Evolutionary conservation across 1,140 invertebrate species (phyloP).

Genomic region (Cotesia typhae): DNA sequence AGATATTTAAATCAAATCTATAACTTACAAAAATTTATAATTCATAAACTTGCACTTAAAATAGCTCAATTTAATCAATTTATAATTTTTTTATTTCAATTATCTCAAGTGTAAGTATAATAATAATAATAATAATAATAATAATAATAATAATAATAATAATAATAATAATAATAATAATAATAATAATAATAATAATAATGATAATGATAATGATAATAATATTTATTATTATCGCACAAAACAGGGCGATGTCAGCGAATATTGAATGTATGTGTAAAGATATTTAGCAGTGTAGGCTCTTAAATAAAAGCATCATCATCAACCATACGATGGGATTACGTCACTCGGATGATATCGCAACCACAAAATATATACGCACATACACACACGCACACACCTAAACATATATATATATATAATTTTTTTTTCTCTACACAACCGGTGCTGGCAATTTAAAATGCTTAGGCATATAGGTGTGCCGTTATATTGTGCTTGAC

Average conservation of each 20-base stretch:
- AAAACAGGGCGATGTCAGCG: slow-evolving; percentile 26
- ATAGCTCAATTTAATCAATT: background rate
- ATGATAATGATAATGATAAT: no score
- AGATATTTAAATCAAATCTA: slow-evolving; percentile 4
- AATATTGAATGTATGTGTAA: slow-evolving; percentile 24
- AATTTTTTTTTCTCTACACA: no score
- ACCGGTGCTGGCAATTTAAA: slow-evolving; percentile 19
- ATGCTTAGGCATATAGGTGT: slow-evolving; percentile 6
- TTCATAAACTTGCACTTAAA: background rate
- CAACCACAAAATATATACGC: slow-evolving; percentile 42
- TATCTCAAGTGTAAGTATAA: no score
- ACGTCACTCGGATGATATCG: slow-evolving; percentile 54
- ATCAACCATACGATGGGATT: slow-evolving; percentile 41
- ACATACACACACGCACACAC: background rate
- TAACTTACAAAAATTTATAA: background rate
- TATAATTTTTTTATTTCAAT: no score
- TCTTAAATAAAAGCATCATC: slow-evolving; percentile 25
- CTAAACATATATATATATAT: background rate
- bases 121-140: background rate
- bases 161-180: background rate
- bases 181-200: background rate
- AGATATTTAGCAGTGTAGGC: slow-evolving; percentile 27
- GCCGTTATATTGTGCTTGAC: slow-evolving; percentile 8
- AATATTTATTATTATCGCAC: background rate
- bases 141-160: no score